phyloP scores from a whole-genome alignment of 2,113 vertebrate genomes.

The Hypocryptadius cinnamomeus region DNA sequence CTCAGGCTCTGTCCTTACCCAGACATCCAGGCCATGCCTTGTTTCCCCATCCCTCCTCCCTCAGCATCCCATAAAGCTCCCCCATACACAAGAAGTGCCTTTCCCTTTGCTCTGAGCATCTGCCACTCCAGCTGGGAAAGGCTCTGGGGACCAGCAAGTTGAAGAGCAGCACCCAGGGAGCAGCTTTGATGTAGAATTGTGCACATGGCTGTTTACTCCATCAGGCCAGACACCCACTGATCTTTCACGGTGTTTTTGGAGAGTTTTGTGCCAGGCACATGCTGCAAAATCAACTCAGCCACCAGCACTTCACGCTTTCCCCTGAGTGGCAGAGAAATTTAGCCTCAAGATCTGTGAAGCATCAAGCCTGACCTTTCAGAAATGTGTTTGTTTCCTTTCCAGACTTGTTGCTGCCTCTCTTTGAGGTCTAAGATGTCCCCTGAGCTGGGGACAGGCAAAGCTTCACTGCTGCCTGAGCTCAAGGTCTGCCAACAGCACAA shows the following conservation, averaged over 20 bases:
- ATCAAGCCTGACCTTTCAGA: slow-evolving; percentile 55
- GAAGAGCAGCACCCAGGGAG: slow-evolving; percentile 1
- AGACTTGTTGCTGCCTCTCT: background rate
- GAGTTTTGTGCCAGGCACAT: slow-evolving; percentile 44
- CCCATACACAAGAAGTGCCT: background rate
- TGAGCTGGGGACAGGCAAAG: background rate
- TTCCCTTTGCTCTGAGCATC: slow-evolving; percentile 17
- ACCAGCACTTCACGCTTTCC: background rate
- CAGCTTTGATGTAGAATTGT: background rate
- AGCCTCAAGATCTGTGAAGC: slow-evolving; percentile 12
- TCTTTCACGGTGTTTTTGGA: slow-evolving; percentile 25
- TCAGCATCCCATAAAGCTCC: background rate
- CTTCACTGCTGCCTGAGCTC: background rate
- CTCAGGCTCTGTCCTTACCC: background rate
- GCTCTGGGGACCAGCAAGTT: slow-evolving; percentile 6
- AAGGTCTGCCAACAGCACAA: background rate
- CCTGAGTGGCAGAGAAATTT: background rate
- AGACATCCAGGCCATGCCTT: background rate
- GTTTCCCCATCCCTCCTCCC: background rate
- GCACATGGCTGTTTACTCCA: slow-evolving; percentile 48
- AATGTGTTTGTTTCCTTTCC: background rate
- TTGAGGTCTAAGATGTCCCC: background rate
- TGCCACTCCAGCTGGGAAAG: slow-evolving; percentile 45
- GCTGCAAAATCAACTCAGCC: slow-evolving; percentile 13
- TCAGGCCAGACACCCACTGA: slow-evolving; percentile 40